Base-by-base conservation (phyloP, 1,140 invertebrate species). In the Drosophila sproati region DNA sequence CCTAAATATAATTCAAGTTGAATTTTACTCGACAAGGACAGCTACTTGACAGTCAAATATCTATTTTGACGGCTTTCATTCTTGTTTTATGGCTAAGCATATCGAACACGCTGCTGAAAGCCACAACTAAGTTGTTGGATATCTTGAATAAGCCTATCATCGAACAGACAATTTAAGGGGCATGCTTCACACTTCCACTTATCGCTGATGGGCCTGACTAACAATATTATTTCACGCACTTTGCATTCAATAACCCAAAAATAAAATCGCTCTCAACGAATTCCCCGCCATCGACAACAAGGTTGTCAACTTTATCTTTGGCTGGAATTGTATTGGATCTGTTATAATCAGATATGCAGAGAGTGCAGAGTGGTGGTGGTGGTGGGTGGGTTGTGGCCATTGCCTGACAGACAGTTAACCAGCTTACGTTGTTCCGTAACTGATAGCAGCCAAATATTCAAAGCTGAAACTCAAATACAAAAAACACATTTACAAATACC, bases 391-490 rank as follows among this genome's bases (percentile, higher is more conserved):
- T 20, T 20, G 20, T 20, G 20, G 20, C 20, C 20, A 5, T 37
- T 34, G 45, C 5, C 54, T 73, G 70, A n/a, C 63, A 68, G 70
- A n/a, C 63, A 68, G 71, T 68, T 73, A 73, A 69, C 71, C 56
- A 56, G 71, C 71, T 73, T 73, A 73, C 47, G 54, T 61, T 61
- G 37, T 5, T 41, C 31, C 45, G 52, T 57, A 43, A 43, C 39
- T n/a, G 39, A 43, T 66, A 66, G 37, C 51, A 20, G 20, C 54
- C 32, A 31, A 39, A 41, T 47, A 66, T 35, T 31, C 41, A 37
- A 39, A 57, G 7, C 34, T 57, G 28, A n/a, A 56, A 56, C 12
- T 29, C 54, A 56, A 31, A 41, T n/a, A 37, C 39, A n/a, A 41
- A 57, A 20, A 20, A 20, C 20, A 20, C 20, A 20, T 20, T 20